A percentile compares a stretch with the other conserved stretches of the same genome.
phyloP scores from a whole-genome alignment of 2,888 invertebrate species.

The Agrypnus murinus region DNA sequence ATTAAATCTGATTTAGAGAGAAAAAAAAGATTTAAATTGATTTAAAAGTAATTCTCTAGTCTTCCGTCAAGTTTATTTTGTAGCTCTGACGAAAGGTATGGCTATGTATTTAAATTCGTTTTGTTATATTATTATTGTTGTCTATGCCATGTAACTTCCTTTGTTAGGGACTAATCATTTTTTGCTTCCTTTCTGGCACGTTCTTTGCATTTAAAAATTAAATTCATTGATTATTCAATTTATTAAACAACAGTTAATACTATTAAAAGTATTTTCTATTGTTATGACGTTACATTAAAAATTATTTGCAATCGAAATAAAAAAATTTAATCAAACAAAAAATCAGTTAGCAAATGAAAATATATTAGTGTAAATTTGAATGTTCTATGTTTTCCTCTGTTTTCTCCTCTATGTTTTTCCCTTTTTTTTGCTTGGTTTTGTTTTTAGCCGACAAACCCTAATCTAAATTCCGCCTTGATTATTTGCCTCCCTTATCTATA shows the following conservation, averaged over 20 bases:
- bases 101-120: conserved; percentile 32
- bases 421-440: conserved; percentile 25
- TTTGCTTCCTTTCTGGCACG: conserved; percentile 33
- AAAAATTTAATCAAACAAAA: too few species aligned
- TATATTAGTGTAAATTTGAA: too few species aligned
- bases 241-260: background rate
- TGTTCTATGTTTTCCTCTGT: conserved; percentile 22
- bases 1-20: background rate
- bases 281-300: too few species aligned
- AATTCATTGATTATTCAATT: conserved; percentile 11
- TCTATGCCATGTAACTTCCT: conserved; percentile 22
- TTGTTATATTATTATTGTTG: conserved; percentile 25
- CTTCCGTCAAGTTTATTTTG: conserved; percentile 27
- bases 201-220: conserved; percentile 35
- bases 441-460: conserved; percentile 11
- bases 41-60: background rate
- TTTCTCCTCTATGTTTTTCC: conserved; percentile 17
- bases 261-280: too few species aligned
- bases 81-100: conserved; percentile 49
- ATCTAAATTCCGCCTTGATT: conserved; percentile 22
- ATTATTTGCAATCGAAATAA: too few species aligned
- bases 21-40: conserved; percentile 15
- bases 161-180: conserved; percentile 34
- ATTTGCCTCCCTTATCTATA: conserved; percentile 25
- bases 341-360: too few species aligned